Base-by-base conservation (phyloP, 2,888 invertebrate genomes). In the Ernsta delagoae region DNA sequence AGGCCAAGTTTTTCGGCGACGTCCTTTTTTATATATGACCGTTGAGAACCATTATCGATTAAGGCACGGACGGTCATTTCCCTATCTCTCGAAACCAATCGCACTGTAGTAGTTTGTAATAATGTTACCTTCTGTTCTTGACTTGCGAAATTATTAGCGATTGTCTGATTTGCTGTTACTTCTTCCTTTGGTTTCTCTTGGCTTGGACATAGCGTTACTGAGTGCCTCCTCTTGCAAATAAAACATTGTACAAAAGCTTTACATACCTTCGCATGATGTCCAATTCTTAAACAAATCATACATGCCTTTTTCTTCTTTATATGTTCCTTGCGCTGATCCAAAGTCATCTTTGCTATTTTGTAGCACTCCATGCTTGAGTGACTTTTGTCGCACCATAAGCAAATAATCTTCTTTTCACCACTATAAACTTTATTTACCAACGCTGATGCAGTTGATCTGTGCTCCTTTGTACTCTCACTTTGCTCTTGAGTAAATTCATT, bases 361-460 rank as follows among this genome's bases (percentile, higher is more conserved):
- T 48, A 48, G 1, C 45, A 48, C 11, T 48, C 45, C 6, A 48
- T 12, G n/a, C 45, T 48, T 12, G 45, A 48, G n/a, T 48, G 45
- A 48, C 45, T 48, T 48, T n/a, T 48, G n/a, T 48, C 45, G n/a
- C 45, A 48, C 45, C 45, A 48, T 11, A 48, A 48, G n/a, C 45
- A 48, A 5, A 1, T 12, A 1, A n/a, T 48, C 5, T 48, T 48
- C 45, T 48, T 48, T 4, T 48, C 45, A n/a, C 6, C n/a, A n/a
- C 5, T 48, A 48, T 48, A 48, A 48, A 48, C 45, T 12, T 48
- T 48, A 5, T 11, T 11, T 48, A 48, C 45, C 5, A 48, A 48
- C 4, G 45, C n/a, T 48, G 45, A 48, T 48, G 45, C 45, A 5
- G 45, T n/a, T 48, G 45, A 48, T n/a, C 12, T 39, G 4, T 39